Percentiles rank a stretch among this genome's conserved stretches.
Conservation (phyloP, 1,140 invertebrate genomes). For the Calephelis nemesis region DNA sequence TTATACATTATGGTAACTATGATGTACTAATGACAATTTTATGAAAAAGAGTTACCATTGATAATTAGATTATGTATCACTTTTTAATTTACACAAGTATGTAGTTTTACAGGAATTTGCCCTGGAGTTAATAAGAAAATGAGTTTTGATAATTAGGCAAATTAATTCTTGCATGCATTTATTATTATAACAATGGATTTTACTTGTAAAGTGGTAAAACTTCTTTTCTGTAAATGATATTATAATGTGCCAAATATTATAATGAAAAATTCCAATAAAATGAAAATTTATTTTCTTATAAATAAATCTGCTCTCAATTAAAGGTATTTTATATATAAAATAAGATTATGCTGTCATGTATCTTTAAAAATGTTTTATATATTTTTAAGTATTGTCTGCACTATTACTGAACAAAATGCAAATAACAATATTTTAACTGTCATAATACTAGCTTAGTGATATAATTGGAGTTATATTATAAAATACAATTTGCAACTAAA, state of each 20-base stretch:
- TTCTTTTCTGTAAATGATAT: background rate
- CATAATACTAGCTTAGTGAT: too few species aligned
- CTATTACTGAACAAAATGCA: too few species aligned
- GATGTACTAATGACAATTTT: slow-evolving; percentile 1
- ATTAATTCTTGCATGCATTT: background rate
- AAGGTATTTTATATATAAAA: too few species aligned
- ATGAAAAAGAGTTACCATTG: slow-evolving; percentile 1
- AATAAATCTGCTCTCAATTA: background rate
- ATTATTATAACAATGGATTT: background rate
- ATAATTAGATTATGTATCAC: slow-evolving; percentile 2
- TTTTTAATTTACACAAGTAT: background rate
- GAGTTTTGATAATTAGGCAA: background rate
- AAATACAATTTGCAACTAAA: too few species aligned
- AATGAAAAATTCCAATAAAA: too few species aligned
- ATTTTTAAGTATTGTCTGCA: too few species aligned
- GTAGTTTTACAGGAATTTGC: background rate
- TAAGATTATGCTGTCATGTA: too few species aligned
- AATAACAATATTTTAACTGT: too few species aligned
- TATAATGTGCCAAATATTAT: slow-evolving; percentile 6
- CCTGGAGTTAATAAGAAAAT: background rate
- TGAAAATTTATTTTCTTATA: background rate
- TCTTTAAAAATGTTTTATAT: too few species aligned
- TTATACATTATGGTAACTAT: slow-evolving; percentile 1
- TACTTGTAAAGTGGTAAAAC: background rate
- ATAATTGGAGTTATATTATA: too few species aligned